A percentile compares a stretch with the other conserved stretches of the same genome.
phyloP scores from a whole-genome alignment of 2,888 invertebrate genomes.

The Hetaerina titia region DNA sequence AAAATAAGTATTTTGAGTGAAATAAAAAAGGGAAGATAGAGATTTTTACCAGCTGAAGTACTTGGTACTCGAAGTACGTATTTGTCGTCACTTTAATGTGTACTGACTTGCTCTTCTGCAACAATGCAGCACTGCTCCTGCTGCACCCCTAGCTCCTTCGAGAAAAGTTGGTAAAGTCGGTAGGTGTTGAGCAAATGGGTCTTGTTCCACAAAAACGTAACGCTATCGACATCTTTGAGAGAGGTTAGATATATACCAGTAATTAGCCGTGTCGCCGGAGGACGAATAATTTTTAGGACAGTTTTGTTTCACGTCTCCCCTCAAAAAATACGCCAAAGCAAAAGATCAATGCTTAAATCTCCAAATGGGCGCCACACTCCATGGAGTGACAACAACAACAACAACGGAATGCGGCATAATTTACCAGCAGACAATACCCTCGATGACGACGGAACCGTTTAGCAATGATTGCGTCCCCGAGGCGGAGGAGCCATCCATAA shows the following conservation, averaged over 20 bases:
- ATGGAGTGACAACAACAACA: neutral
- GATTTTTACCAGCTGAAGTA: too few species aligned
- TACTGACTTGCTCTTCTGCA: neutral
- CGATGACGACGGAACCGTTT: neutral
- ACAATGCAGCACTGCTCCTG: neutral
- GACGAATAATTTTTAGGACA: neutral
- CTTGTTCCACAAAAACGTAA: too few species aligned
- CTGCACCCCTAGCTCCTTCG: neutral
- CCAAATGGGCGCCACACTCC: neutral
- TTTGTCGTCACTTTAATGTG: too few species aligned
- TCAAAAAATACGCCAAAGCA: neutral
- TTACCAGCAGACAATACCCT: neutral
- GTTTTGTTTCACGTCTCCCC: neutral
- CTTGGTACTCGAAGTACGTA: too few species aligned
- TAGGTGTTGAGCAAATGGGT: too few species aligned
- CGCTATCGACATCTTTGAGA: too few species aligned
- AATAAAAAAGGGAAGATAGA: too few species aligned
- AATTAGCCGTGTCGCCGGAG: neutral
- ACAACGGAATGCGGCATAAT: neutral
- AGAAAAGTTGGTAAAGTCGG: too few species aligned
- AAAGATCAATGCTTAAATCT: neutral
- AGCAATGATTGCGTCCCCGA: neutral
- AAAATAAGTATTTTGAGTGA: too few species aligned
- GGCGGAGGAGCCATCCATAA: neutral
- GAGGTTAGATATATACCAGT: neutral